Base-by-base conservation (phyloP, 2,888 invertebrate genomes). In the Drosophila kambysellisi region DNA sequence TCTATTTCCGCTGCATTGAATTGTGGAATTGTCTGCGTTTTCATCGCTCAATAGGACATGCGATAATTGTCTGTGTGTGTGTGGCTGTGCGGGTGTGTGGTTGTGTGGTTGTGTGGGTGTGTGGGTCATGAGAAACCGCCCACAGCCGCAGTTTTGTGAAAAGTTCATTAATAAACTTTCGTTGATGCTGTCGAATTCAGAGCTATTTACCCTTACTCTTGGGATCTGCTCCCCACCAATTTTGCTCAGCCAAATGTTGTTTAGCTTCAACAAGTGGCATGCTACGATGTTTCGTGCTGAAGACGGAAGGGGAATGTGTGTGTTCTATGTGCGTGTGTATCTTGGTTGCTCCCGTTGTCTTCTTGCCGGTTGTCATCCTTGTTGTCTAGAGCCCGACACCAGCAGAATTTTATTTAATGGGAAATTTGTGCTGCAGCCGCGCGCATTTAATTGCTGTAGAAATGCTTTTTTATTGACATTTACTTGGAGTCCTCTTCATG, bases 151-250 rank as follows among this genome's bases (percentile, higher is more conserved):
- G 53, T 64, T 74, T 70, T 66, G 52, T 73, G 72, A 74, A 88
- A 88, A 90, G 72, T 90, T 87, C 87, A 79, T 88, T 88, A 90
- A 90, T 88, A 86, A 88, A 88, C 90, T 88, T 87, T 88, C 75
- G 70, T 72, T 70, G 66, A 60, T 74, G 79, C 90, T 87, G 89
- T 88, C 89, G 90, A 88, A 82, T 76, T 86, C 90, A 88, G 82
- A 17, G 68, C 59, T 64, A 72, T 74, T 62, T 63, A 57, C 54
- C 54, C 46, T 32, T 43, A 57, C 46, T 52, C 32, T 51, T 20
- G 17, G 17, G n/a, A 29, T 62, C 43, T 29, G 48, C 30, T 51
- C 33, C 57, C 7, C 20, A n/a, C 20, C 20, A 25, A 25, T 11
- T 4, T 25, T 4, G 43, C 15, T 29, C 60, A 25, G 46, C 64